Evolutionary conservation across 2,888 invertebrate genomes (phyloP).

Genomic region (Xanthia togata): DNA sequence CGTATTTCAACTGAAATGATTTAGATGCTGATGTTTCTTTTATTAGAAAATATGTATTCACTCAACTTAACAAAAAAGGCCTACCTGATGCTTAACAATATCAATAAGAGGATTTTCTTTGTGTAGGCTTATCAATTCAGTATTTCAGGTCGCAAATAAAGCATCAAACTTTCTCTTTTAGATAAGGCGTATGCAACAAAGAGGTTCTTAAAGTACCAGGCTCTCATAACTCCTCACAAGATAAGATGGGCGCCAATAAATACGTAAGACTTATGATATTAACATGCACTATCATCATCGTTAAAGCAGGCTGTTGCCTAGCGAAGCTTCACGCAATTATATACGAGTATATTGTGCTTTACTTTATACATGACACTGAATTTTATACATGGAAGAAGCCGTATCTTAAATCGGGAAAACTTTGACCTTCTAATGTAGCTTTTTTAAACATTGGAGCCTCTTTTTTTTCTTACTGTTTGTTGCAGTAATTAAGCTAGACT

Average conservation of each 20-base stretch:
- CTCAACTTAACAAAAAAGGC: no score
- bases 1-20: neutral
- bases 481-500: no score
- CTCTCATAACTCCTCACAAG: slow-evolving; percentile 34
- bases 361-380: slow-evolving; percentile 4
- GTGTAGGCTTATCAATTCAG: slow-evolving; percentile 18
- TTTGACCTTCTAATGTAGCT: no score
- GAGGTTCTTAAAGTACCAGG: neutral
- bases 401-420: neutral
- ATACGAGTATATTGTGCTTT: neutral
- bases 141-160: slow-evolving; percentile 8
- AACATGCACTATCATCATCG: slow-evolving; percentile 2
- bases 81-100: neutral
- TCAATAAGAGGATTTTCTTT: slow-evolving; percentile 5
- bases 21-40: neutral
- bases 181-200: slow-evolving; percentile 15
- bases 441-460: no score
- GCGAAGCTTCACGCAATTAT: neutral
- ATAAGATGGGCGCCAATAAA: slow-evolving; percentile 41
- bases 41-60: neutral
- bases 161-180: slow-evolving; percentile 29
- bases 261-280: slow-evolving; percentile 30
- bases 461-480: no score
- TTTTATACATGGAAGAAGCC: neutral
- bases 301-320: slow-evolving; percentile 27